A percentile compares a stretch with the other conserved stretches of the same genome.
These are phyloP conservation scores for Biston stratarius DNA, from an alignment of 2,888 invertebrate species.

Conservation along the genomic window DNA sequence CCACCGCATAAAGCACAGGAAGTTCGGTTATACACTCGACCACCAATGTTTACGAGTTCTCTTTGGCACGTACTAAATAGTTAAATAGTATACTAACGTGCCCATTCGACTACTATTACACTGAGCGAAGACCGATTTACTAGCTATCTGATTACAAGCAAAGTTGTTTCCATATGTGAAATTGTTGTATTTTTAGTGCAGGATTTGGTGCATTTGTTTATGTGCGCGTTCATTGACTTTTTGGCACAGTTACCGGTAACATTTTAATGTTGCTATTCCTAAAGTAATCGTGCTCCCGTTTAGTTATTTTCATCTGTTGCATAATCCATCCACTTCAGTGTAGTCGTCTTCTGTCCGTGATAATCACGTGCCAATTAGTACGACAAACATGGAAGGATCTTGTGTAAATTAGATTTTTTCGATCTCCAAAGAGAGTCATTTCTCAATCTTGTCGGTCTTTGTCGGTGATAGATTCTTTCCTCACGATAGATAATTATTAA, in stretches of 20 bases:
- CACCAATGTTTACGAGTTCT: slow-evolving; percentile 68
- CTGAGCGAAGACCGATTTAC: slow-evolving; percentile 73
- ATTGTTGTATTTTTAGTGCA: slow-evolving; percentile 53
- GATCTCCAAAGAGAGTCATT: slow-evolving; percentile 3
- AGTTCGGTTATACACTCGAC: slow-evolving; percentile 57
- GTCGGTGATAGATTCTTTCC: neutral
- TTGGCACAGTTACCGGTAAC: slow-evolving; percentile 42
- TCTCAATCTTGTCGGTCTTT: slow-evolving; percentile 11
- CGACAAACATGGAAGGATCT: slow-evolving; percentile 1
- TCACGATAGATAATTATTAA: neutral
- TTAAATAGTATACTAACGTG: slow-evolving; percentile 14
- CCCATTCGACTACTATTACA: slow-evolving; percentile 58
- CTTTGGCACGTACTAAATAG: slow-evolving; percentile 62
- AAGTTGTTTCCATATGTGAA: slow-evolving; percentile 61
- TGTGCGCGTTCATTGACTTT: slow-evolving; percentile 60
- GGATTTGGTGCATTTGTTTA: slow-evolving; percentile 64
- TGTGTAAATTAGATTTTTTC: neutral
- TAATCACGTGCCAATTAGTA: slow-evolving; percentile 23
- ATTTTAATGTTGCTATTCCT: slow-evolving; percentile 29
- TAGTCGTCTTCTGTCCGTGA: slow-evolving; percentile 14
- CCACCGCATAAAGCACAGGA: slow-evolving; percentile 64
- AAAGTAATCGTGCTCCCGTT: slow-evolving; percentile 29
- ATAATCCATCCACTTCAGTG: slow-evolving; percentile 26
- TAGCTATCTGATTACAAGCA: slow-evolving; percentile 68
- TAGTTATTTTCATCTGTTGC: slow-evolving; percentile 35